Evolutionary conservation across 2,113 vertebrate genomes (phyloP).

Genomic region (Lepus timidus): DNA sequence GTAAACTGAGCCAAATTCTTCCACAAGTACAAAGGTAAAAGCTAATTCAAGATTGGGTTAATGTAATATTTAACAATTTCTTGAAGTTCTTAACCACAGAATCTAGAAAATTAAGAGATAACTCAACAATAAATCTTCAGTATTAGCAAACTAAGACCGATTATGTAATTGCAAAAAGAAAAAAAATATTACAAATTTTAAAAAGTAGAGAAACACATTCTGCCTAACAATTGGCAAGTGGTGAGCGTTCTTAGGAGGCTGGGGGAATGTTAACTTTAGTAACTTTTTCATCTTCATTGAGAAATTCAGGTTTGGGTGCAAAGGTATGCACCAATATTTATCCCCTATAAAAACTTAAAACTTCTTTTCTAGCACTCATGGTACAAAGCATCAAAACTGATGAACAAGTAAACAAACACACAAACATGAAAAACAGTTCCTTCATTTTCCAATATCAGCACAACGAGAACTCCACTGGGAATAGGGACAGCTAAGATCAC

Average conservation of each 20-base stretch:
- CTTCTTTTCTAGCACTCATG: not conserved
- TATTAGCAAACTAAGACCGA: not conserved
- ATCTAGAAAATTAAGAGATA: slow-evolving; percentile 5
- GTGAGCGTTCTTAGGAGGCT: not conserved
- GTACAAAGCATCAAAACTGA: not conserved
- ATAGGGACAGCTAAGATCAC: not conserved
- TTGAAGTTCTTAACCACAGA: not conserved
- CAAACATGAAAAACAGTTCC: not conserved
- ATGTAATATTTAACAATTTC: not conserved
- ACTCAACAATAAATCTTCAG: not conserved
- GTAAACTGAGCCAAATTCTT: not conserved
- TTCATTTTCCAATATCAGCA: not conserved
- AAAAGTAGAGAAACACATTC: not conserved
- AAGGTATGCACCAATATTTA: not conserved
- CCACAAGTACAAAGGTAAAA: slow-evolving; percentile 1
- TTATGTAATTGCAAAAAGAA: slow-evolving; percentile 22
- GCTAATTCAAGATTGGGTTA: not conserved
- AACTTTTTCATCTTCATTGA: not conserved
- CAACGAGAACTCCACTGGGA: not conserved
- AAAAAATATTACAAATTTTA: slow-evolving; percentile 1
- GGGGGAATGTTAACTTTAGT: not conserved
- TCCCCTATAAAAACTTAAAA: not conserved
- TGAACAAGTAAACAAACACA: not conserved
- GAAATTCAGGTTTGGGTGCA: not conserved
- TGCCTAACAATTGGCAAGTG: not conserved